Evolutionary conservation across 2,888 invertebrate genomes (phyloP), one percentile per base, ranked within the genome.

Genomic region (Euphydryas editha): DNA sequence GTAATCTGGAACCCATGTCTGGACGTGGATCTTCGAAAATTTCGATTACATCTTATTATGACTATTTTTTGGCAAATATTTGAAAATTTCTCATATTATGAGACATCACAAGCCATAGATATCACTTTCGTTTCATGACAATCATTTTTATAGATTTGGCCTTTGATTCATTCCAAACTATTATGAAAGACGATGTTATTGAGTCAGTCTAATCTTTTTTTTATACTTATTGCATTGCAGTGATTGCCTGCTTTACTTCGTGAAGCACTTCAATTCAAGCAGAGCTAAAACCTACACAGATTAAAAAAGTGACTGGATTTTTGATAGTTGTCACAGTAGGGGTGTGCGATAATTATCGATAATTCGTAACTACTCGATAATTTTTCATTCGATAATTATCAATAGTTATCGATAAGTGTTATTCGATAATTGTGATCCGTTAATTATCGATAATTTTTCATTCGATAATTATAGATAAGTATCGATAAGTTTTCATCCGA

Each of bases 1-100:
- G 87, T 81, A 91, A 77, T 86, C 91, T 87, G 85, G 91, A 91
- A 88, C 91, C 90, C 91, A 91, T 91, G 81, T 85, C 87, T 88
- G 84, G 81, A 88, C 85, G 87, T 89, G 87, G 85, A 85, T 72
- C 75, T 81, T 76, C 75, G 71, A 69, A 80, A 81, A 80, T 83
- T 84, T 81, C 78, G 80, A 79, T 87, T 84, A 86, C 85, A 85
- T 85, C 75, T 86, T 89, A 84, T 70, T 63, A 21, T 51, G 54
- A 56, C 47, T 65, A 67, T 65, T 62, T 62, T 68, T 60, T 65
- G 57, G 58, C 51, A 44, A 59, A 59, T 63, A 63, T 54, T 70
- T 15, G 37, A 51, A 76, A 79, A 76, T 76, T 62, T 77, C 67
- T 78, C 76, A 78, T 72, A 78, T 85, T 78, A 83, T 73, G 79